Evolutionary conservation across 2,888 invertebrate genomes (phyloP).

Genomic region (Diachrysia chrysitis): DNA sequence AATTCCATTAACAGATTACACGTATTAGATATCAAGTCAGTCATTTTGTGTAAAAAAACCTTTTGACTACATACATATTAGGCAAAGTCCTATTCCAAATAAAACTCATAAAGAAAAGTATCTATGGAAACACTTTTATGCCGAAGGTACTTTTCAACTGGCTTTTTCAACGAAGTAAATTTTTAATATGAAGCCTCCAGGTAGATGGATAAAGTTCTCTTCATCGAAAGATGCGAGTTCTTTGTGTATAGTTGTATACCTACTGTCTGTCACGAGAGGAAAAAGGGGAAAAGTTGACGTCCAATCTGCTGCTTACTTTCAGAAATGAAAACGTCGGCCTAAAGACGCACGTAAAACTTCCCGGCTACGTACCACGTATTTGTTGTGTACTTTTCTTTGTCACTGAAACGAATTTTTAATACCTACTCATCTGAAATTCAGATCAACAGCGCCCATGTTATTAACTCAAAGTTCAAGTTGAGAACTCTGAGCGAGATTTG

Average conservation of each 20-base stretch:
- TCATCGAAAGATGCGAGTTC: constrained; percentile 71
- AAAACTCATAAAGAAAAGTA: constrained; percentile 37
- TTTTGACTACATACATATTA: constrained; percentile 52
- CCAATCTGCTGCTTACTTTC: constrained; percentile 81
- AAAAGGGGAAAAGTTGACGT: constrained; percentile 81
- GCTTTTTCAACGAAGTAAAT: constrained; percentile 46
- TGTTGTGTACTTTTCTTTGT: constrained; percentile 56
- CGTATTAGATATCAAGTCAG: neutral
- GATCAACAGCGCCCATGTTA: constrained; percentile 46
- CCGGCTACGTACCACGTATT: constrained; percentile 54
- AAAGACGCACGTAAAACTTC: constrained; percentile 71
- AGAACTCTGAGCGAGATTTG: constrained; percentile 50
- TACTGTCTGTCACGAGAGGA: constrained; percentile 71
- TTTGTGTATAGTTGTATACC: constrained; percentile 67
- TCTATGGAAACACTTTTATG: constrained; percentile 16
- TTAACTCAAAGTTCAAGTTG: constrained; percentile 46
- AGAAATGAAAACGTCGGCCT: constrained; percentile 77
- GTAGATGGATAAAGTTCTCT: constrained; percentile 69
- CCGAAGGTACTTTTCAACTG: constrained; percentile 24
- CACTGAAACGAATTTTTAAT: constrained; percentile 48
- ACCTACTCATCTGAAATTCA: constrained; percentile 52
- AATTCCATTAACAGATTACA: neutral
- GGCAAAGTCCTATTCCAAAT: constrained; percentile 39
- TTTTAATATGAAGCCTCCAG: constrained; percentile 64
- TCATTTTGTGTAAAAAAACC: constrained; percentile 6